phyloP scores from a whole-genome alignment of 2,888 invertebrate genomes.

The Mesorhabditis sp. region DNA sequence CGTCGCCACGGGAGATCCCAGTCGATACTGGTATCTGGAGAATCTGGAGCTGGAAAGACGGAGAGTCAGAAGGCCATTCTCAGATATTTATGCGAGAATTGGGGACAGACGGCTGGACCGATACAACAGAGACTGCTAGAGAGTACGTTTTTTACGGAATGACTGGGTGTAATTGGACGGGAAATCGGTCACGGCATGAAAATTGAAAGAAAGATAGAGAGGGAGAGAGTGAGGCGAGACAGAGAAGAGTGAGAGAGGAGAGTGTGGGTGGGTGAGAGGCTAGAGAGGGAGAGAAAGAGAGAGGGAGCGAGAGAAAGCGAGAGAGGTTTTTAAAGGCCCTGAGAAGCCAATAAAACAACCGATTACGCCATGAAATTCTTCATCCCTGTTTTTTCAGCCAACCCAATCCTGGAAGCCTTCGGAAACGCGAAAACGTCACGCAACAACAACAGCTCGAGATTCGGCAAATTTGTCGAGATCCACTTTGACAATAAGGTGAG shows the following conservation, averaged over 20 bases:
- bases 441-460: conserved; percentile 94
- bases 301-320: background rate
- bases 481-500: conserved; percentile 79
- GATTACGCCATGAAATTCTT: too few species aligned
- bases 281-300: background rate
- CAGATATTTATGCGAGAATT: conserved; percentile 81
- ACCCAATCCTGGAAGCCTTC: conserved; percentile 59
- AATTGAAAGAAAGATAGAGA: too few species aligned
- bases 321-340: background rate
- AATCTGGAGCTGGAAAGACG: conserved; percentile 83
- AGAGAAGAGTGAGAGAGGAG: too few species aligned
- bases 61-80: conserved; percentile 96
- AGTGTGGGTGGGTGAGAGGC: too few species aligned
- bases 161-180: background rate
- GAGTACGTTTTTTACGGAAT: conserved; percentile 60
- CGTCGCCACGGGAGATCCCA: conserved; percentile 86
- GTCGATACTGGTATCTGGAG: conserved; percentile 90
- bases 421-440: conserved; percentile 78
- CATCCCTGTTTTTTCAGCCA: conserved; percentile 35
- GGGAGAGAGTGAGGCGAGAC: too few species aligned
- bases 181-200: too few species aligned
- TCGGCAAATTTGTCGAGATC: conserved; percentile 98
- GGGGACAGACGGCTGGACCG: conserved; percentile 82
- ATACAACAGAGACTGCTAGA: conserved; percentile 92
- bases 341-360: too few species aligned